phyloP scores from a whole-genome alignment of 2,888 invertebrate species.

The Andrena praecox region DNA sequence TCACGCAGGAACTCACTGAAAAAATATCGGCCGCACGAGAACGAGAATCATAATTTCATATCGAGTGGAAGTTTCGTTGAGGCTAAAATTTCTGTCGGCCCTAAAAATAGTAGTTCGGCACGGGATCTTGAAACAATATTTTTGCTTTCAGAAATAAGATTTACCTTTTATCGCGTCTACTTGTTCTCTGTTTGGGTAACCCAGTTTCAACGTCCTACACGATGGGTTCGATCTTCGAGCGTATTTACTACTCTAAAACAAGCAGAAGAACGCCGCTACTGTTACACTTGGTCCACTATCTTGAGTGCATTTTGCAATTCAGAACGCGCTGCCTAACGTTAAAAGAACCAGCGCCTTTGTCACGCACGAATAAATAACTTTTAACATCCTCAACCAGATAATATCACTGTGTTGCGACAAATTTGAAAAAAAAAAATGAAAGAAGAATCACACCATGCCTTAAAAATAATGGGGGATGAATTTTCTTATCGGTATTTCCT shows the following conservation, averaged over 20 bases:
- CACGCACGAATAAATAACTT: not conserved
- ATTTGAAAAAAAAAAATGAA: too few species aligned
- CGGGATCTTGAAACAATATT: slow-evolving; percentile 60
- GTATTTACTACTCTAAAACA: slow-evolving; percentile 52
- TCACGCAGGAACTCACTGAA: not conserved
- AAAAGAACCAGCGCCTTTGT: not conserved
- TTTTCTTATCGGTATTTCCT: too few species aligned
- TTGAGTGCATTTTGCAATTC: slow-evolving; percentile 31
- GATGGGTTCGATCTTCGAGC: slow-evolving; percentile 42
- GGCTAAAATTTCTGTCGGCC: slow-evolving; percentile 35
- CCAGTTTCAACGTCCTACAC: slow-evolving; percentile 38
- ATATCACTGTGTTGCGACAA: not conserved
- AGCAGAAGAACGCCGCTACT: not conserved
- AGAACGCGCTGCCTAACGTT: not conserved
- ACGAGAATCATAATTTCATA: slow-evolving; percentile 39
- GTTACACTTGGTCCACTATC: slow-evolving; percentile 25
- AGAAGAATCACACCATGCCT: too few species aligned
- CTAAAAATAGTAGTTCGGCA: slow-evolving; percentile 44
- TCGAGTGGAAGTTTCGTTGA: not conserved
- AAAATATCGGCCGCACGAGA: not conserved
- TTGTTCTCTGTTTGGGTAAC: slow-evolving; percentile 54
- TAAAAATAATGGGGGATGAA: too few species aligned
- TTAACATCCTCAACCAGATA: not conserved
- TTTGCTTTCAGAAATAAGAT: slow-evolving; percentile 65
- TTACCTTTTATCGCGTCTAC: slow-evolving; percentile 61